Evolutionary conservation across 2,888 invertebrate species (phyloP), one percentile per base, ranked within the genome.

Genomic region (Pristionchus entomophagus): DNA sequence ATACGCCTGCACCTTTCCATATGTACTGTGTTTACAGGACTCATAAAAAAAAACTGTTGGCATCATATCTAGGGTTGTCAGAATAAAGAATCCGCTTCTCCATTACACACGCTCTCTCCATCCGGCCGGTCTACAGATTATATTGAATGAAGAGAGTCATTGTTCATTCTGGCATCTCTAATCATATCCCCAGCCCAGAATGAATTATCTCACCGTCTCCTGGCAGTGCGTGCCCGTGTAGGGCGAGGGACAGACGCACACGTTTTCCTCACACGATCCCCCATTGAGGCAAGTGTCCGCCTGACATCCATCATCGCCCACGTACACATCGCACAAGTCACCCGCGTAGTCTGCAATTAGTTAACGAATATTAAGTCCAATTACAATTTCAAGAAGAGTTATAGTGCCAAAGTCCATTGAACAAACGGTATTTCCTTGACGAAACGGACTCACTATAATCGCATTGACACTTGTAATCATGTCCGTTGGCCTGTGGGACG

Each of bases 171-270:
- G n/a, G n/a, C n/a, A n/a, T n/a, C n/a, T n/a, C n/a, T n/a, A 45
- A 45, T 45, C 8, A 45, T 56, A 14, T 22, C 56, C 56, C 56
- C 56, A 56, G 19, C 56, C 56, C 17, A 22, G 5, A 45, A 10
- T 14, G 8, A 10, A 45, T 6, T 17, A 41, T 38, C 69, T 19
- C 5, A 73, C 73, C 26, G 41, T 45, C 12, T 17, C 32, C 41
- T 73, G 41, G 41, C 73, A 73, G 45, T 73, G 73, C n/a, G 45
- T 73, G 8, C 73, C 73, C n/a, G 41, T 45, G 26, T n/a, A 73
- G 0, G 73, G 73, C 22, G 4, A 1, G 6, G 51, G 32, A 29
- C 78, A 80, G 29, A 29, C 29, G 35, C 78, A 80, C 49, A 29
- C 32, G n/a, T n/a, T 29, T 32, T 29, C 32, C 32, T 29, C 51